Evolutionary conservation across 2,113 vertebrate genomes (phyloP).

Genomic region (Pachycephala philippinensis): DNA sequence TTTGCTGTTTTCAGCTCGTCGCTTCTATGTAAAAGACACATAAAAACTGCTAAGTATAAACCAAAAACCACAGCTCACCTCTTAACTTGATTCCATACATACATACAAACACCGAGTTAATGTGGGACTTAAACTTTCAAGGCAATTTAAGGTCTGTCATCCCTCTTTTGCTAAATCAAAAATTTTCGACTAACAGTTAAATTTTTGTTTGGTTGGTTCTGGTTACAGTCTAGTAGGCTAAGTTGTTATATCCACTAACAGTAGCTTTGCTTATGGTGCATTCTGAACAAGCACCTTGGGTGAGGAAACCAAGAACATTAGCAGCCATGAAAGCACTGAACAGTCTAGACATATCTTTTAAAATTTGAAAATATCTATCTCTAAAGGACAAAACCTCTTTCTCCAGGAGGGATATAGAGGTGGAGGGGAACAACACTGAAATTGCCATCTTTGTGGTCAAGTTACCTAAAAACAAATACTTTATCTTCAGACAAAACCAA

Average conservation of each 20-base stretch:
- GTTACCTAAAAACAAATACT: neutral
- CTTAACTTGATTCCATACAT: neutral
- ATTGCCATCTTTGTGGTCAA: neutral
- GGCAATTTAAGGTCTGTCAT: neutral
- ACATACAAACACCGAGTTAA: neutral
- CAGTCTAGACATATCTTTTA: neutral
- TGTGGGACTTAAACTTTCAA: neutral
- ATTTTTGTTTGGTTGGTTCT: neutral
- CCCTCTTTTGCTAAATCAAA: neutral
- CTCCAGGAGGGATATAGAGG: neutral
- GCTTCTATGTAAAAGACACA: slow-evolving; percentile 77
- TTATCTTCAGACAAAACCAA: neutral
- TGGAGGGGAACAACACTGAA: neutral
- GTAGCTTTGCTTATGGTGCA: neutral
- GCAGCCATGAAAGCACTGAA: neutral
- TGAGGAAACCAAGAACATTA: neutral
- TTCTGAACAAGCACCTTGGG: neutral
- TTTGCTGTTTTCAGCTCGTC: slow-evolving; percentile 86
- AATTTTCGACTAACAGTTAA: neutral
- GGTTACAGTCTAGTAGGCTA: neutral
- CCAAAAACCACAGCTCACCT: neutral
- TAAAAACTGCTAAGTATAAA: neutral
- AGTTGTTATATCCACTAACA: neutral
- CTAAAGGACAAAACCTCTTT: neutral
- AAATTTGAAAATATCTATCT: neutral